phyloP scores from a whole-genome alignment of 2,888 invertebrate genomes.

The Morpho deidamia region DNA sequence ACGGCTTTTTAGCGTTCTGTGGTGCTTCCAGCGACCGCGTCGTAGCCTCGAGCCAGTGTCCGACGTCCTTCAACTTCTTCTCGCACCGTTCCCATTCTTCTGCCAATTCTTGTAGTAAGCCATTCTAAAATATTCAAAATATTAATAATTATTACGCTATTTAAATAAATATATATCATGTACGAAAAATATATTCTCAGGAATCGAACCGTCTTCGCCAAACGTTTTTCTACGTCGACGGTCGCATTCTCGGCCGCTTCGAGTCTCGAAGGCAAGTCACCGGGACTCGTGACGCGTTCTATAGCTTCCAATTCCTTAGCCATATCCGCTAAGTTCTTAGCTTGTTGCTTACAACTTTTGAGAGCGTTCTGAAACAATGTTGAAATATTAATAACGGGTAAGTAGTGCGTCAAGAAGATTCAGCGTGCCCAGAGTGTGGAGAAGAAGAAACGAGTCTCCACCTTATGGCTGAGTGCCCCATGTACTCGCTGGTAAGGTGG shows the following conservation, averaged over 20 bases:
- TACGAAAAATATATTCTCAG: not conserved
- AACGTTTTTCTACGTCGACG: slow-evolving; percentile 88
- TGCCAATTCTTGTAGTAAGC: slow-evolving; percentile 91
- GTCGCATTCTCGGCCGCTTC: slow-evolving; percentile 93
- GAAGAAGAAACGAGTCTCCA: too few relatives aligned
- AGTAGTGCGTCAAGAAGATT: not conserved
- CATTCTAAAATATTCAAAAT: slow-evolving; percentile 79
- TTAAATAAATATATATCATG: not conserved
- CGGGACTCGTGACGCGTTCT: slow-evolving; percentile 89
- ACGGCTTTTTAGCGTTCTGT: slow-evolving; percentile 90
- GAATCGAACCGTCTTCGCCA: slow-evolving; percentile 88
- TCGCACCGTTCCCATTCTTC: slow-evolving; percentile 98
- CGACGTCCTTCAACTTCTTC: slow-evolving; percentile 93
- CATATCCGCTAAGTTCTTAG: slow-evolving; percentile 94
- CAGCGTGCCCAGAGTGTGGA: too few relatives aligned
- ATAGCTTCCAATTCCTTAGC: slow-evolving; percentile 92
- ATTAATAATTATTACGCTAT: too few relatives aligned
- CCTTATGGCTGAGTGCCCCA: too few relatives aligned
- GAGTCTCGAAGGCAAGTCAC: slow-evolving; percentile 90
- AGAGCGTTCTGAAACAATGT: slow-evolving; percentile 82
- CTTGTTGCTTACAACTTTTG: slow-evolving; percentile 92
- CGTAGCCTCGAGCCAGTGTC: slow-evolving; percentile 93
- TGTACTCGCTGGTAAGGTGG: too few relatives aligned
- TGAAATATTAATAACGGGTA: not conserved
- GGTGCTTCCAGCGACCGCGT: slow-evolving; percentile 86